Percentiles rank a stretch among this genome's conserved stretches.
phyloP scores from a whole-genome alignment of 2,797 vertebrate genomes.

The Tenualosa thibaudeaui region DNA sequence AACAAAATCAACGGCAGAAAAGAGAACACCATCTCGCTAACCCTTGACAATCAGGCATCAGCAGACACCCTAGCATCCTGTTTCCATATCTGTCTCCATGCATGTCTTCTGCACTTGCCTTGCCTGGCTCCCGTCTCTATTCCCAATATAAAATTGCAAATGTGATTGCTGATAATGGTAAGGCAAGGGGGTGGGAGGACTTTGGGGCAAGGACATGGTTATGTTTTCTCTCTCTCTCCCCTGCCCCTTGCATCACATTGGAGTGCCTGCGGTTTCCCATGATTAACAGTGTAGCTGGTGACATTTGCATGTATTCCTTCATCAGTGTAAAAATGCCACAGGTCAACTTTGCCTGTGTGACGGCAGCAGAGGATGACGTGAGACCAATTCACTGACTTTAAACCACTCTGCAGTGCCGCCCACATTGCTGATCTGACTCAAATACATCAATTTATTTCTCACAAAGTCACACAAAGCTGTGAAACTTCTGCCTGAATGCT shows the following conservation, averaged over 20 bases:
- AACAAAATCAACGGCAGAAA: conserved; percentile 28
- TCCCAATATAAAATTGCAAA: conserved; percentile 50
- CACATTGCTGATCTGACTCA: neutral
- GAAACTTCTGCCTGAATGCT: conserved; percentile 26
- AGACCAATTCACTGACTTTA: conserved; percentile 34
- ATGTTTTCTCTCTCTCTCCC: neutral
- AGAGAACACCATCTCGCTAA: conserved; percentile 38
- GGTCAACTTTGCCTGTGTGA: conserved; percentile 33
- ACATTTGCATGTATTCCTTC: conserved; percentile 43
- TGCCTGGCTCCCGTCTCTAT: conserved; percentile 37
- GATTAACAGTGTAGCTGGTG: conserved; percentile 50
- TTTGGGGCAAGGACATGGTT: conserved; percentile 35
- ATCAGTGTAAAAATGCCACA: conserved; percentile 32
- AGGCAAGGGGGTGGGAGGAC: neutral
- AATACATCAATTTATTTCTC: neutral
- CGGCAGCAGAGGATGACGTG: neutral
- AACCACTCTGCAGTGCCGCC: neutral
- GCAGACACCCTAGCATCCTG: conserved; percentile 25
- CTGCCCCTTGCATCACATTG: conserved; percentile 39
- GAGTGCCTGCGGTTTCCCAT: conserved; percentile 44
- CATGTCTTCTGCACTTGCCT: conserved; percentile 30
- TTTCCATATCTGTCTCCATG: conserved; percentile 36
- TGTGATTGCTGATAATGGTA: conserved; percentile 40
- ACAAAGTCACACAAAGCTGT: neutral
- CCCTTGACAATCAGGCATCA: conserved; percentile 52